Evolutionary conservation across 2,888 invertebrate species (phyloP), one percentile per base, ranked within the genome.

Genomic region (Ametastegia equiseti): DNA sequence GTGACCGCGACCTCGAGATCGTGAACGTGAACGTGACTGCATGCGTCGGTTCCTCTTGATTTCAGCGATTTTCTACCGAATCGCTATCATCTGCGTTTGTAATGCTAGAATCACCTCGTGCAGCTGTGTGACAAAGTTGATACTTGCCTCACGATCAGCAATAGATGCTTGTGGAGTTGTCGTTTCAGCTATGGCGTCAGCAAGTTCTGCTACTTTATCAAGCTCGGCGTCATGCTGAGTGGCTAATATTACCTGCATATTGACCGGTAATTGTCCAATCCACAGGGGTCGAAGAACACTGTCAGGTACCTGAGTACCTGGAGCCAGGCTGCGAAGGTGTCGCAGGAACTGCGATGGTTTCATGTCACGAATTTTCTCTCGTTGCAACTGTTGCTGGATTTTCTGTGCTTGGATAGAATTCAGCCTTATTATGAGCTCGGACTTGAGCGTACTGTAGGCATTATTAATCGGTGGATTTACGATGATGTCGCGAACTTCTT

Each of bases 331-430:
- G 0, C 65, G 80, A 0, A 88, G 79, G 19, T 87, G 86, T 0
- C 86, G 85, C 0, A 88, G 81, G 33, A 87, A 86, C 54, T 88
- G 88, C 0, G 86, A 86, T 0, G 87, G 87, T 36, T 84, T 86
- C 1, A 86, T 57, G 65, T 86, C 84, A 2, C 83, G 83, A 0
- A 84, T 47, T 1, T 83, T 81, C 33, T 85, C 85, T 2, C 47
- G 47, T 33, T 85, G 83, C 0, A 86, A 63, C 4, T 87, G 81
- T 1, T 82, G 82, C 0, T 82, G 81, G 0, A 84, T 81, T n/a
- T 80, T 69, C 73, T 84, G 67, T 15, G 83, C 83, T 60, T 83
- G 83, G 0, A 86, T 85, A 0, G 81, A 3, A 7, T 84, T 81
- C 5, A 85, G 80, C 2, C 86, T 82, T 0, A 77, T 71, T 1